Evolutionary conservation across 2,113 vertebrate species (phyloP), one percentile per base, ranked within the genome.

Genomic region (Dromaius novaehollandiae): DNA sequence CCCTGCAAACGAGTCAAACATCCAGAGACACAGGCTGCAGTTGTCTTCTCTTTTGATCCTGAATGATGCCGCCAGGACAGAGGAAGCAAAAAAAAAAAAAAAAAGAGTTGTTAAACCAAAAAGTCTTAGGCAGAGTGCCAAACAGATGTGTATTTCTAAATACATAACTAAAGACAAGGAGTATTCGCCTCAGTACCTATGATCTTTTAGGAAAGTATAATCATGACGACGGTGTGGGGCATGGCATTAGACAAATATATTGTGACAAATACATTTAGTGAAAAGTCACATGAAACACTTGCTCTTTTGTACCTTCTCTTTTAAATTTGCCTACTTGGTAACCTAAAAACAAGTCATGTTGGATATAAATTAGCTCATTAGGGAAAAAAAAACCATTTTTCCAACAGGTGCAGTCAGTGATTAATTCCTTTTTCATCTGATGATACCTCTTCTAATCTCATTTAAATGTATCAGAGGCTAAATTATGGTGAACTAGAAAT

Each of bases 101-200:
- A 1, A 42, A 61, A 7, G 2, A n/a, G 4, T 17, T 70, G 2
- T n/a, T 85, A 36, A 82, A 92, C 36, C 5, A 19, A 69, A 81
- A 75, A 7, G 9, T 51, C n/a, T 73, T 55, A 9, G 32, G 21
- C 48, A 30, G 9, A 3, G n/a, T 53, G 0, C 61, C 63, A 69
- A 15, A 22, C 6, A 6, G 8, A n/a, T 2, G 1, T 26, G 14
- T 7, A 13, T 83, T 88, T 88, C 68, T 78, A 36, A 78, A 38
- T 0, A 0, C 0, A 1, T 6, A 90, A 7, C 3, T 4, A 30
- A 21, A 85, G 61, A 68, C 75, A 38, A 75, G 0, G n/a, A 44
- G 8, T 4, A 12, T 42, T 81, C 80, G 4, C 24, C 73, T 61
- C 25, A 64, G 32, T 50, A 15, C 11, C 30, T 36, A 3, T 2